Base-by-base conservation (phyloP, 2,113 vertebrate genomes). In the Pteruthius melanotis region DNA sequence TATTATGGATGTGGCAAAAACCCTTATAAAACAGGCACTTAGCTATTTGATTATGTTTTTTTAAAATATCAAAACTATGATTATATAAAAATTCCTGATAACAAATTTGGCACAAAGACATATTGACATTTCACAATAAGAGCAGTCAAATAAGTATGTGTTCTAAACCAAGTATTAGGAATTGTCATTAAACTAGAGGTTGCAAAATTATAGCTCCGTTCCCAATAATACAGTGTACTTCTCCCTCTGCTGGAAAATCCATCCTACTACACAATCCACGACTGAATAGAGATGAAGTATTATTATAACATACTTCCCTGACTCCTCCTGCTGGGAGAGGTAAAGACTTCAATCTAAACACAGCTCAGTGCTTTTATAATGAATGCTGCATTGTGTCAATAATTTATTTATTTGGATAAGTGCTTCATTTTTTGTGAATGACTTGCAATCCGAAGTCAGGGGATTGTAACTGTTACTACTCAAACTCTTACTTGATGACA, bases 211-310 rank as follows among this genome's bases (percentile, higher is more conserved):
- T 11, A 88, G 23, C 61, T 90, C 35, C 4, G 5, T 9, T 83
- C 10, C 33, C 2, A 3, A 89, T 86, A 88, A 93, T 13, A 26
- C 83, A 91, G 93, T 87, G 8, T 47, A 57, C 44, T 93, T 81
- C 94, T 94, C 90, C 96, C 94, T 94, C 96, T 96, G 84, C 90
- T 95, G 94, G 92, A 92, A 95, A 96, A 93, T 11, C 16, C 22
- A 33, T 33, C 27, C 40, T 53, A 89, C 54, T 89, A 70, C 90
- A 94, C 40, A 45, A 68, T 11, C 35, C n/a, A 53, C 81, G 90
- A n/a, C 22, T 10, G 2, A 17, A 78, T 31, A 18, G 57, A 82
- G n/a, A 84, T 90, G 53, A 94, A 93, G n/a, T 33, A 78, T 49
- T 24, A 86, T 35, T 16, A 45, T 28, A 89, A 84, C 68, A 69